phyloP scores from a whole-genome alignment of 2,888 invertebrate species.

The Philereme transversata region DNA sequence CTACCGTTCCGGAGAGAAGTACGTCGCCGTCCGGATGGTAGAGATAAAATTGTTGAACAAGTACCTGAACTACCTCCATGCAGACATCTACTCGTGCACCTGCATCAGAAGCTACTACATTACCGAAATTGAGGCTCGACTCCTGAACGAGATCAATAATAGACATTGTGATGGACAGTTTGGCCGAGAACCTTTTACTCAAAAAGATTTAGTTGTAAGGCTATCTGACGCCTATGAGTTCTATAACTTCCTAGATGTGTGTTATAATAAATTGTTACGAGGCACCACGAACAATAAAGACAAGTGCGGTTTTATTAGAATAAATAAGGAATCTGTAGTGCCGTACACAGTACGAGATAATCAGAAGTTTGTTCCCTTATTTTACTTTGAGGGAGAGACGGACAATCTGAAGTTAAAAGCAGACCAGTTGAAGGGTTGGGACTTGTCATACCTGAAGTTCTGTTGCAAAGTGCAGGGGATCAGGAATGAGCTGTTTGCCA shows the following conservation, averaged over 20 bases:
- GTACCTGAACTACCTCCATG: constrained; percentile 94
- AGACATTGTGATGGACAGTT: constrained; percentile 96
- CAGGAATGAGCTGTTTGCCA: constrained; percentile 94
- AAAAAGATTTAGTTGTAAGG: constrained; percentile 95
- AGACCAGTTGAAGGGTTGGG: constrained; percentile 95
- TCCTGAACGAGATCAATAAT: constrained; percentile 96
- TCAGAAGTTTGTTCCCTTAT: constrained; percentile 95
- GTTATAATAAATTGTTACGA: constrained; percentile 91
- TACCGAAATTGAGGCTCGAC: constrained; percentile 93
- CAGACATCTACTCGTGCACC: constrained; percentile 95
- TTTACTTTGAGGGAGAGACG: constrained; percentile 95
- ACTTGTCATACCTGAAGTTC: constrained; percentile 95
- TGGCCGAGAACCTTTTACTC: constrained; percentile 93
- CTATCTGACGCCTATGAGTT: constrained; percentile 95
- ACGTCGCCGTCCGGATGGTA: constrained; percentile 97
- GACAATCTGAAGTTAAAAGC: constrained; percentile 94
- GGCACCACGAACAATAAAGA: constrained; percentile 89
- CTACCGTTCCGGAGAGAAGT: constrained; percentile 91
- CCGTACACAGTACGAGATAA: constrained; percentile 94
- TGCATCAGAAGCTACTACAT: constrained; percentile 97
- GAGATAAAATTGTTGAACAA: constrained; percentile 95
- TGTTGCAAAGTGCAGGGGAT: constrained; percentile 98
- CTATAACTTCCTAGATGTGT: constrained; percentile 94
- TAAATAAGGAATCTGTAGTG: constrained; percentile 96
- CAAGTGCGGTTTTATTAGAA: constrained; percentile 95